Conservation (phyloP, 1,140 invertebrate species). For the Plectrocnemia conspersa region DNA sequence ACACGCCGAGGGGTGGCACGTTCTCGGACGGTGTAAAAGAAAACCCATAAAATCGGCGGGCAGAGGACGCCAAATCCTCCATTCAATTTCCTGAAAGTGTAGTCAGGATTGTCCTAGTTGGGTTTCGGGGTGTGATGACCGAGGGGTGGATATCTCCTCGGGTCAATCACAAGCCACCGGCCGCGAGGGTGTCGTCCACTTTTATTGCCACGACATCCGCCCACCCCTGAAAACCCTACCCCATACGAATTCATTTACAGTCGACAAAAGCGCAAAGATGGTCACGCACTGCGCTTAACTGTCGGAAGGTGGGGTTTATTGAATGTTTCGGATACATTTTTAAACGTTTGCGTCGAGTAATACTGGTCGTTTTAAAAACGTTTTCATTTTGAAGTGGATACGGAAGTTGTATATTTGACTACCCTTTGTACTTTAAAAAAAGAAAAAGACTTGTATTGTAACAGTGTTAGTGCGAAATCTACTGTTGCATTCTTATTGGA, state of each 20-base stretch:
- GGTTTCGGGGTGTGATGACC: background rate
- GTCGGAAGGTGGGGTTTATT: background rate
- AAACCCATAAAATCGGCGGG: slow-evolving; percentile 23
- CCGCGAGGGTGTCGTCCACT: slow-evolving; percentile 15
- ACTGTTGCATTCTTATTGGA: no score
- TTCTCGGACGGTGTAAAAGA: slow-evolving; percentile 13
- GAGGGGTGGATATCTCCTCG: slow-evolving; percentile 8
- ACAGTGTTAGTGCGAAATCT: no score
- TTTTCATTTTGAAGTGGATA: no score
- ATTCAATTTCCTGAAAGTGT: slow-evolving; percentile 27
- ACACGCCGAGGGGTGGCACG: background rate
- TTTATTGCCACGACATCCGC: slow-evolving; percentile 19
- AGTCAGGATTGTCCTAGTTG: slow-evolving; percentile 14
- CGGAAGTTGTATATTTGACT: no score
- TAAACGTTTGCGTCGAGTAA: no score
- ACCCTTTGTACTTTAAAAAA: no score
- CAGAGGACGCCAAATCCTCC: slow-evolving; percentile 24
- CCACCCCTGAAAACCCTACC: no score
- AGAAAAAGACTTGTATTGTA: no score
- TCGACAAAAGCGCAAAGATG: background rate
- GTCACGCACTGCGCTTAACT: background rate
- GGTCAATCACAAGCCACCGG: slow-evolving; percentile 14
- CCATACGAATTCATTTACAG: slow-evolving; percentile 22
- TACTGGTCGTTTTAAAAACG: no score
- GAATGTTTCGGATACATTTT: background rate